A percentile compares a stretch with the other conserved stretches of the same genome.
These are phyloP conservation scores for Phalacrocorax brasilianus DNA, from an alignment of 2,113 vertebrate species.

Conservation along the genomic window DNA sequence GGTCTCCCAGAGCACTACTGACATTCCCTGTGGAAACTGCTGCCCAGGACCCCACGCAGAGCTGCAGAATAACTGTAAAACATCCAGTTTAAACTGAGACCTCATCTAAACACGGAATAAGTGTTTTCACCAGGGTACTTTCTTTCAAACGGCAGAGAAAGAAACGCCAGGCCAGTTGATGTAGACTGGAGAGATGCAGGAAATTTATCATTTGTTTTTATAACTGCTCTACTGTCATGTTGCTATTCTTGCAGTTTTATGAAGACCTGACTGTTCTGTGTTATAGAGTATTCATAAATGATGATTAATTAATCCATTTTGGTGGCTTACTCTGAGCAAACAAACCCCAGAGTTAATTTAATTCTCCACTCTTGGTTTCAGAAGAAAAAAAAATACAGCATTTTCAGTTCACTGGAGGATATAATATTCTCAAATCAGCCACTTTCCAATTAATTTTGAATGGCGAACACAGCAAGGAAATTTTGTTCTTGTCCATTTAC, in stretches of 20 bases:
- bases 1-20: background rate
- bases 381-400: background rate
- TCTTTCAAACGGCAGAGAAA: background rate
- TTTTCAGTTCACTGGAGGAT: slow-evolving; percentile 35
- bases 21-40: background rate
- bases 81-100: background rate
- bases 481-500: slow-evolving; percentile 63
- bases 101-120: background rate
- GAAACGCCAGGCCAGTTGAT: background rate
- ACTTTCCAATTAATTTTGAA: slow-evolving; percentile 67
- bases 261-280: slow-evolving; percentile 19
- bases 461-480: background rate
- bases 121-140: background rate
- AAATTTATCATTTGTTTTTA: background rate
- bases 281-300: slow-evolving; percentile 29
- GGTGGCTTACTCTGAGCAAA: slow-evolving; percentile 39
- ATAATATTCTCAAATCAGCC: slow-evolving; percentile 54
- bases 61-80: background rate
- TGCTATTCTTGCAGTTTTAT: slow-evolving; percentile 46
- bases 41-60: background rate
- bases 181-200: background rate
- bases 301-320: slow-evolving; percentile 66
- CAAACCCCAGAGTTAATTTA: slow-evolving; percentile 60
- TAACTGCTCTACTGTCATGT: slow-evolving; percentile 10
- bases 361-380: slow-evolving; percentile 34